Evolutionary conservation across 2,888 invertebrate species (phyloP), one percentile per base, ranked within the genome.

Genomic region (Volucella inflata): DNA sequence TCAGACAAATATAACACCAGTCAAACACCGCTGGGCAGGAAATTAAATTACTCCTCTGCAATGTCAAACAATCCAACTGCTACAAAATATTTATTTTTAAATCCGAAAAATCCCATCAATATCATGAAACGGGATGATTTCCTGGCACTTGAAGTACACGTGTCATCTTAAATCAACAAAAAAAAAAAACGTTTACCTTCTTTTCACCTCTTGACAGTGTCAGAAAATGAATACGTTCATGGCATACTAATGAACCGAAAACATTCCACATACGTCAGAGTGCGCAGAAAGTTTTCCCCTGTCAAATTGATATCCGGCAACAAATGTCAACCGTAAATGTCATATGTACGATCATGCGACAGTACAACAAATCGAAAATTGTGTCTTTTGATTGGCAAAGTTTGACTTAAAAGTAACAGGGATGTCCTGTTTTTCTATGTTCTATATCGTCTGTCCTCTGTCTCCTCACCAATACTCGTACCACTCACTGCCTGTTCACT

Each of bases 251-350:
- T 12, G 50, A 4, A 40, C 2, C 1, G 1, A 50, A 81, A 81
- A 76, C 51, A 59, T 42, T 44, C 38, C 76, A 53, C 81, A 75
- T 81, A 81, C 81, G 81, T 64, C 81, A 57, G 12, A 76, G 76
- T 81, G 40, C 0, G 17, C 68, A 11, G 11, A 36, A n/a, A 55
- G 4, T 48, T 55, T 14, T n/a, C 30, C 55, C 40, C 8, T 62
- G 46, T 16, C 17, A 36, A 40, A 8, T 11, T 30, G 30, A 17
- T 16, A 38, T 16, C 48, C 11, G 9, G 51, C 17, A 53, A 64
- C n/a, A 44, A 71, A 71, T 70, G 40, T 46, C 11, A 42, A 44
- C 17, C 30, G 48, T 21, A 48, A 30, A 30, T 30, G 30, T 30
- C 30, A 30, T 30, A 30, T 6, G 6, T 30, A 30, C 6, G 6